Base-by-base conservation (phyloP, 2,113 vertebrate species). In the Notechis scutatus region DNA sequence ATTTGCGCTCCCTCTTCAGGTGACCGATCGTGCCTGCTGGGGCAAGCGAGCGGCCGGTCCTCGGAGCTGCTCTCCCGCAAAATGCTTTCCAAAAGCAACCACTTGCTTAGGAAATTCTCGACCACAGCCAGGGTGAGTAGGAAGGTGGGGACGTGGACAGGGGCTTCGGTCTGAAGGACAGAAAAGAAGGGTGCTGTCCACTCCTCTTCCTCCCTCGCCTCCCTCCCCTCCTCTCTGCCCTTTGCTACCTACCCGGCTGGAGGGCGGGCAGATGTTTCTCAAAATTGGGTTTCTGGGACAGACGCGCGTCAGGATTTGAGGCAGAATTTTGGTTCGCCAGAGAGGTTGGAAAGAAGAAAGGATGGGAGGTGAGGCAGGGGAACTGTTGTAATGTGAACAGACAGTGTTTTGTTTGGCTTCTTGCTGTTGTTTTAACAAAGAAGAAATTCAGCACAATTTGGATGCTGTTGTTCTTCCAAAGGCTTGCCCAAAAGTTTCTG, bases 51-150 rank as follows among this genome's bases (percentile, higher is more conserved):
- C 12, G 47, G 24, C 54, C 4, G 18, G 12, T 29, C 69, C 39
- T 3, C 24, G 15, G 9, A 5, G 26, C 85, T 54, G 6, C 23
- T 55, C 29, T 45, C 86, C 11, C 47, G 86, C 92, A 93, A 94
- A 55, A 99, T 99, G 99, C 94, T 99, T 98, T 98, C 97, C 98
- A 96, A 97, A 42, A 97, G 97, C 56, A 96, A 93, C n/a, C 98
- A 96, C 92, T 96, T 98, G 94, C 94, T 98, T 20, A 97, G 99
- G 97, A 97, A 95, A 95, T 98, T 99, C 97, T 99, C 98, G 97
- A 98, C 98, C n/a, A 91, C 95, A 15, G 93, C 98, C 42, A 97
- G 96, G 87, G 99, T 99, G 98, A 99, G 99, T 89, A 56, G 54
- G 88, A 20, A n/a, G 7, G 6, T 39, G 34, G 34, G 74, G 74